Evolutionary conservation across 2,797 vertebrate genomes (phyloP), one percentile per base, ranked within the genome.

Genomic region (Falco cherrug): DNA sequence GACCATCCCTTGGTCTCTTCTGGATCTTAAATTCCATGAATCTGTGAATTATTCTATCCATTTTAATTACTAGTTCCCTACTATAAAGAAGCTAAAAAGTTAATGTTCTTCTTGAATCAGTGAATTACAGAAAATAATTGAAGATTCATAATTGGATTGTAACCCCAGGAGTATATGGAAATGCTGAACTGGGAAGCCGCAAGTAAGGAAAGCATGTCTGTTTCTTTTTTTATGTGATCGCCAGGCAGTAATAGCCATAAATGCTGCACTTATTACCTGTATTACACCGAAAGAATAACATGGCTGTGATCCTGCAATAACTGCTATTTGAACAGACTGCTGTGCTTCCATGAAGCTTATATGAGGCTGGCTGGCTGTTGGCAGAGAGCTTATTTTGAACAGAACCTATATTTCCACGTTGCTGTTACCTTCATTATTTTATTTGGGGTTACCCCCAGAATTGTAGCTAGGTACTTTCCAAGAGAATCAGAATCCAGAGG

Each of bases 81-180:
- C 54, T 88, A 54, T 13, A 93, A 86, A 91, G 60, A 87, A 92
- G 53, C 29, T 53, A n/a, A 85, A 91, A 96, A 87, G 50, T 89
- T 95, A 93, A 90, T 84, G 63, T 54, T 94, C 60, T 73, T 84
- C 64, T 87, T 79, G 76, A 94, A 89, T 93, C 87, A 84, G 21
- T 89, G 91, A 96, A 84, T 92, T 87, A 91, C 51, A 87, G 57
- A 95, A 95, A 96, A 96, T 90, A 95, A 96, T 37, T 97, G 77
- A 94, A 91, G 87, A 87, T 90, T 84, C 60, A 77, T 95, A 96
- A 94, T 84, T 96, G 84, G 90, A 94, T 94, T 93, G 85, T 92
- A 95, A 94, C 67, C 85, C 84, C 89, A 73, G 47, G 81, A 90
- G 88, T 64, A 90, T 26, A 79, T 13, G 69, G 67, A 92, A 93